Base-by-base conservation (phyloP, 2,888 invertebrate species). In the Lasiommata megera region DNA sequence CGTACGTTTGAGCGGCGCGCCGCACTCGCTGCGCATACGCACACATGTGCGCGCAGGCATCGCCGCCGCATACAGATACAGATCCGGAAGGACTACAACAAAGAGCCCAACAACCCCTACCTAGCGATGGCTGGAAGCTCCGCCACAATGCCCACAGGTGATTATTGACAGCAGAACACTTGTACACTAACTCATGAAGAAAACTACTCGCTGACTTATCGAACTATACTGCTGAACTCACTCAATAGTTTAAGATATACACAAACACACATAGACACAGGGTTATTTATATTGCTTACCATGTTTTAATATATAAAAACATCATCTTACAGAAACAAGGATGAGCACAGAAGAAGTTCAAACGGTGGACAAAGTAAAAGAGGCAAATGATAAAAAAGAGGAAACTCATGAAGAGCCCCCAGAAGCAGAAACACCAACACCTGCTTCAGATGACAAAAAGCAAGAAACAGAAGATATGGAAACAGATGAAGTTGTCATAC, bases 1-100 rank as follows among this genome's bases (percentile, higher is more conserved):
- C 93, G 94, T 65, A 89, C 92, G 58, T 95, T 95, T 73, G 95
- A 95, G 73, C 91, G 95, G 0, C 93, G 93, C 64, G 95, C 95
- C 9, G 95, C 95, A 1, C 84, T 95, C 3, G 92, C 93, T 6
- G 93, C 95, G 16, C 96, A 95, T 82, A 92, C 94, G 37, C 92
- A 94, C 73, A 93, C 93, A 55, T 96, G 95, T 55, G 62, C 73
- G 1, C 69, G 75, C 1, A 69, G 75, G 1, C 73, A 56, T 69
- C 14, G 71, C 60, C 16, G 87, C 69, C 64, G 83, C 80, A 88
- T 89, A 51, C 86, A 88, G 70, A 88, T 89, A 68, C 89, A 89
- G 66, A 87, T 89, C 53, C 80, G 89, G 46, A 84, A 84, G 67
- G 89, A 88, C 69, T 88, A 88, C 69, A 73, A 88, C 66, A 89